Percentiles rank a stretch among this genome's conserved stretches.
Conservation (phyloP, 2,797 vertebrate species). For the Catostomus latipinnis region DNA sequence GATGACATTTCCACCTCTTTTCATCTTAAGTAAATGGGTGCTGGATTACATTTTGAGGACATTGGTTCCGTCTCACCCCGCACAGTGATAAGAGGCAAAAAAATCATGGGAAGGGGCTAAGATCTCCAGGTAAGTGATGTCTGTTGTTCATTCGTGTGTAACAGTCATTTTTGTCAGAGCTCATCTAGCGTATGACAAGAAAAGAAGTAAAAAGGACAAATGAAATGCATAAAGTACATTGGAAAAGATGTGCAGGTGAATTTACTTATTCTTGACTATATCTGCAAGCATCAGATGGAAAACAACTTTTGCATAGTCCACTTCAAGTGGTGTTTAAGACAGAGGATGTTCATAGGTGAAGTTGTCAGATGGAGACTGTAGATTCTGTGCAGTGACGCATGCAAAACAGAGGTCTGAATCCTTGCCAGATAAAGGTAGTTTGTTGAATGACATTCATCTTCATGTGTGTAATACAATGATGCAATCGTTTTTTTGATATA, state of each 20-base stretch:
- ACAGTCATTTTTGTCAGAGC: neutral
- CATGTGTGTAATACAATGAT: neutral
- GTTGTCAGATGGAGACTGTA: slow-evolving; percentile 15
- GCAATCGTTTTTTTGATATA: neutral
- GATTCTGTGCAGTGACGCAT: slow-evolving; percentile 12
- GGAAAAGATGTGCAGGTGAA: neutral
- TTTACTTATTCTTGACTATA: neutral
- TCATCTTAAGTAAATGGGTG: slow-evolving; percentile 64
- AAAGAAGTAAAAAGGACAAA: neutral
- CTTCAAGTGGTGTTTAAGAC: neutral
- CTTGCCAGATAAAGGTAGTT: neutral
- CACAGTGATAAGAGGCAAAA: slow-evolving; percentile 1
- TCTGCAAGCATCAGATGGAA: neutral
- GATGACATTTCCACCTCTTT: slow-evolving; percentile 56
- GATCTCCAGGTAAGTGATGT: slow-evolving; percentile 66
- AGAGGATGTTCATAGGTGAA: neutral
- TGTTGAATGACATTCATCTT: neutral
- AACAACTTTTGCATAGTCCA: neutral
- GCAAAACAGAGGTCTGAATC: neutral
- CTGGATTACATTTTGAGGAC: slow-evolving; percentile 52
- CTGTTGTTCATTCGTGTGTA: neutral
- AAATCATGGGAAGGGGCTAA: slow-evolving; percentile 62
- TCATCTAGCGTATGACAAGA: neutral
- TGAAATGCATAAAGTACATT: neutral
- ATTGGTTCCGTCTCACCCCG: slow-evolving; percentile 40